Percentiles rank a stretch among this genome's conserved stretches.
Conservation (phyloP, 2,888 invertebrate species). For the Cephonodes hylas region DNA sequence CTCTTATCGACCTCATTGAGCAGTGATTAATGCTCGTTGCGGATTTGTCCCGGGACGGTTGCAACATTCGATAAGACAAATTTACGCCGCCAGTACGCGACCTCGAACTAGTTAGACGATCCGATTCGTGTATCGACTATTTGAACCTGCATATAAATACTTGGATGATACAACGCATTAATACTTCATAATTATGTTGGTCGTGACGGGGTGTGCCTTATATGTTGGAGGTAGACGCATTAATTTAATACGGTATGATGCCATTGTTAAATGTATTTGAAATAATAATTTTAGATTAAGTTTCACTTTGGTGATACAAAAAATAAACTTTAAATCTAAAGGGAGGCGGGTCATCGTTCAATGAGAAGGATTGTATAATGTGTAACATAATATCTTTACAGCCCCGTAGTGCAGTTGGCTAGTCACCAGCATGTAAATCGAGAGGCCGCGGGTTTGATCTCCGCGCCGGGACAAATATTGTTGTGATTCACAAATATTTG, state of each 20-base stretch:
- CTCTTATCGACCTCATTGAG: slow-evolving; percentile 31
- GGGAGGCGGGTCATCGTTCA: no score
- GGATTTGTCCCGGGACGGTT: slow-evolving; percentile 52
- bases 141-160: slow-evolving; percentile 28
- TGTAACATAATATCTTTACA: no score
- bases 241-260: neutral
- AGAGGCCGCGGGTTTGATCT: no score
- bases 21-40: slow-evolving; percentile 40
- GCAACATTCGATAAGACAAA: slow-evolving; percentile 52
- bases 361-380: no score
- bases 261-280: no score
- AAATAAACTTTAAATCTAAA: no score
- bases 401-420: no score
- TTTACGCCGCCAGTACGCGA: slow-evolving; percentile 45
- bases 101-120: slow-evolving; percentile 58
- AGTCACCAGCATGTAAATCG: no score
- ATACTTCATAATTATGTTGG: neutral
- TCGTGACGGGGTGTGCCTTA: neutral
- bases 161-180: neutral
- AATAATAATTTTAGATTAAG: no score
- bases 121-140: slow-evolving; percentile 58
- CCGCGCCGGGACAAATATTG: no score
- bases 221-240: neutral
- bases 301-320: neutral
- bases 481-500: no score